Evolutionary conservation across 1,140 invertebrate species (phyloP), one percentile per base, ranked within the genome.

Genomic region (Whitmania pigra): DNA sequence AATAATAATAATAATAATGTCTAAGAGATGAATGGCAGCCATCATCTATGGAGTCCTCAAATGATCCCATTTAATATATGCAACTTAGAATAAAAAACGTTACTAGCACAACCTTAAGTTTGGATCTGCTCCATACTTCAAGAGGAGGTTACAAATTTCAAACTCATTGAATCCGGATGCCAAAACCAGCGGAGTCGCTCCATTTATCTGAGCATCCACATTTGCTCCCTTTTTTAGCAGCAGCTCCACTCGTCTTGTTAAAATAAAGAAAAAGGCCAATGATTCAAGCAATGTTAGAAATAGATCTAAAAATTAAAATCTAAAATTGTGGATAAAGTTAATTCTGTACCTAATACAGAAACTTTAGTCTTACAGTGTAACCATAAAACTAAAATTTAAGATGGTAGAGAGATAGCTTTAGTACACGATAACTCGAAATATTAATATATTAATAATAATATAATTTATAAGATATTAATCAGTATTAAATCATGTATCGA

Each of bases 81-180:
- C 6, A 6, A 36, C 31, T 36, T 36, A 36, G 15, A 49, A 49
- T 49, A 49, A 49, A 49, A 0, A 49, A 17, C 5, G 9, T 49
- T 7, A 49, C 43, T 15, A 49, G 43, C 43, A 49, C 13, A 0
- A 49, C 57, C 57, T 63, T n/a, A 63, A n/a, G 29, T 63, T 63
- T 15, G 57, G 57, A 13, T 63, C 57, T 22, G 57, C 57, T 15
- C 57, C 57, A 63, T 63, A n/a, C 29, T 17, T 63, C 22, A 63
- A 22, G 22, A 63, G 57, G 11, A 63, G 57, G 29, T 31, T 6
- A 63, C 57, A 63, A 63, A 31, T 63, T 63, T 17, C 57, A 63
- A 63, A 0, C 57, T 63, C 22, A 17, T 63, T 63, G 57, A 25
- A 63, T 13, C 57, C 57, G 15, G 57, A 22, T 11, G 57, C 57